These are phyloP conservation scores for Dunckerocampus dactyliophorus DNA, from an alignment of 2,113 vertebrate species.

Conservation along the genomic window DNA sequence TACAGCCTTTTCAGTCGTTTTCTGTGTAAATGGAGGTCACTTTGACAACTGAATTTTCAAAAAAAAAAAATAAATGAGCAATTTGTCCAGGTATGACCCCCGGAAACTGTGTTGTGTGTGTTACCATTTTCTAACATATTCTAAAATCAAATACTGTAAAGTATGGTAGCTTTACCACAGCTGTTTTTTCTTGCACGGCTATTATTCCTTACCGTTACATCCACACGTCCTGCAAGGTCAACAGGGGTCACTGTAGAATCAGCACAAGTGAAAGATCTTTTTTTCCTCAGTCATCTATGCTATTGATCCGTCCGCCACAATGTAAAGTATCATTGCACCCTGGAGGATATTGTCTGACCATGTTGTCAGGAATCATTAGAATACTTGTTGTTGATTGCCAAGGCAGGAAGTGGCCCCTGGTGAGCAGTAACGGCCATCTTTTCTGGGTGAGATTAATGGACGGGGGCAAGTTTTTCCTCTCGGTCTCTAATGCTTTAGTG, in stretches of 20 bases:
- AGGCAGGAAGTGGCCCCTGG: conserved; percentile 38
- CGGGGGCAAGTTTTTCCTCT: conserved; percentile 24
- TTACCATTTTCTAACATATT: no score
- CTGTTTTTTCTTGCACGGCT: no score
- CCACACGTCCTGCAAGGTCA: conserved; percentile 23
- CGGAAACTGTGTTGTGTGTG: no score
- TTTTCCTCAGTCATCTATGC: conserved; percentile 31
- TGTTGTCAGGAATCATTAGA: conserved; percentile 74
- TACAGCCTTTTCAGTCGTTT: no score
- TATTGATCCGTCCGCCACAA: conserved; percentile 71
- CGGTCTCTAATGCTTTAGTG: conserved; percentile 12
- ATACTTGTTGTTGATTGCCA: conserved; percentile 61
- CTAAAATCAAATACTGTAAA: no score
- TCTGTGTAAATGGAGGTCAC: no score
- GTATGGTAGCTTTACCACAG: no score
- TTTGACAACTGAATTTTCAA: no score
- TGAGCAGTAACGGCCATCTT: conserved; percentile 42
- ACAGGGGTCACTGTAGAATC: conserved; percentile 11
- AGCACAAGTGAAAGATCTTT: conserved; percentile 28
- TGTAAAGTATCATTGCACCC: conserved; percentile 72
- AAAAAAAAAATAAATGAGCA: no score
- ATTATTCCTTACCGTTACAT: no score
- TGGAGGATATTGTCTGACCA: conserved; percentile 66
- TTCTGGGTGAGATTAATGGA: conserved; percentile 35
- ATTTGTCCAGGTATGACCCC: no score